Conservation (phyloP, 1,140 invertebrate species). For the Drosophila mojavensis region DNA sequence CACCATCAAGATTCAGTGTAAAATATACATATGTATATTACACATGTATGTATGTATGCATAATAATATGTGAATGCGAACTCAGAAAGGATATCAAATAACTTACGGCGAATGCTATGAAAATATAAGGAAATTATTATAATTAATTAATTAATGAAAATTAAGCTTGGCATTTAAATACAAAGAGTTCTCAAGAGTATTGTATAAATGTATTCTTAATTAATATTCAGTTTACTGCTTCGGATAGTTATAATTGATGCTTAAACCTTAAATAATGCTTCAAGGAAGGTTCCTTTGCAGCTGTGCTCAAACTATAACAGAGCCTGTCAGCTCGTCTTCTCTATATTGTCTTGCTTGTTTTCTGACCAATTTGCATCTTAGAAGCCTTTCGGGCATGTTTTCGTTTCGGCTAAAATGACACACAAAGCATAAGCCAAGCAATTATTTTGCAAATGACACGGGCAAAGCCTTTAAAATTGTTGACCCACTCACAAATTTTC, state of each 20-base stretch:
- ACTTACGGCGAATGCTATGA: background rate
- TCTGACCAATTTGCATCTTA: constrained; percentile 36
- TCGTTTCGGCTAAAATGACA: constrained; percentile 11
- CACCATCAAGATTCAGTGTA: background rate
- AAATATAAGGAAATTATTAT: constrained; percentile 8
- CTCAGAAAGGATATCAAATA: constrained; percentile 9
- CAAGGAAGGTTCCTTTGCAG: too few relatives aligned
- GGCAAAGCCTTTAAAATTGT: constrained; percentile 39
- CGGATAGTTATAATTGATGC: too few relatives aligned
- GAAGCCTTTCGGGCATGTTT: constrained; percentile 11
- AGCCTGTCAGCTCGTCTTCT: background rate
- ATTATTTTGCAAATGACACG: constrained; percentile 54
- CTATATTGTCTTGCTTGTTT: constrained; percentile 13
- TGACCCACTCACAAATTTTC: constrained; percentile 43
- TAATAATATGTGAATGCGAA: constrained; percentile 3
- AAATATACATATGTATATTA: background rate
- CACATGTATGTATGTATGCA: background rate
- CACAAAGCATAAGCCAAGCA: constrained; percentile 45
- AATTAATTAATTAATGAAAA: constrained; percentile 4
- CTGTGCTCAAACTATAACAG: too few relatives aligned
- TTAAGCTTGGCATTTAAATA: too few relatives aligned
- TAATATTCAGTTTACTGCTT: too few relatives aligned
- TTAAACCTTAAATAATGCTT: too few relatives aligned
- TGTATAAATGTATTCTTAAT: too few relatives aligned
- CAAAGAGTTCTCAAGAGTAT: too few relatives aligned